Evolutionary conservation across 2,113 vertebrate genomes (phyloP), one percentile per base, ranked within the genome.

Genomic region (Carlito syrichta): DNA sequence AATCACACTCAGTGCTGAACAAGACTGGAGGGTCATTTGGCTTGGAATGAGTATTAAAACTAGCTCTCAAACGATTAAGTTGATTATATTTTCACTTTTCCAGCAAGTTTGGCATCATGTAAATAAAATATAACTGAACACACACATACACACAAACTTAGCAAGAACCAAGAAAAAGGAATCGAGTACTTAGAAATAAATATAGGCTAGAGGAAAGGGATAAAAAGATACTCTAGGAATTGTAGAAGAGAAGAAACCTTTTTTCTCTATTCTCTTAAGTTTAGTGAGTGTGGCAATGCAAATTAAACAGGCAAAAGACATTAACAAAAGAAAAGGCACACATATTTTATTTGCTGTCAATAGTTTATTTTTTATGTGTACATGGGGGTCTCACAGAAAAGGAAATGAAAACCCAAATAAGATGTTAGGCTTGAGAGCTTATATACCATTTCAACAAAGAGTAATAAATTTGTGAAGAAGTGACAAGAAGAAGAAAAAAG

Each of bases 71-170:
- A 94, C 35, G 58, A 83, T 83, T n/a, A 38, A 86, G 56, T 74
- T 89, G 76, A 62, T 68, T 66, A 83, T 20, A 56, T 88, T 78
- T 95, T 89, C 35, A 82, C 45, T 93, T 89, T 90, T 84, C 73
- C 83, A 77, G 38, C 27, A 79, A 25, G 20, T 84, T 92, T 93
- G 63, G 8, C 66, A 84, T 86, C 45, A 85, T 43, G 27, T 66
- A 94, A 92, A 83, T 19, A 66, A 94, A 92, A 63, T 66, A 38
- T 68, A 38, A 58, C 71, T 66, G 40, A 43, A 86, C 0, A 22
- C n/a, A n/a, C 5, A 58, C 12, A 58, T 35, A 68, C 25, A 79
- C 40, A 85, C 12, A 69, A 78, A 73, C 5, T 77, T 30, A 60
- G 11, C 8, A 84, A 95, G 52, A 97, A 94, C 12, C 1, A 40